phyloP scores from a whole-genome alignment of 1,140 invertebrate species.

The Sycophaga agraensis region DNA sequence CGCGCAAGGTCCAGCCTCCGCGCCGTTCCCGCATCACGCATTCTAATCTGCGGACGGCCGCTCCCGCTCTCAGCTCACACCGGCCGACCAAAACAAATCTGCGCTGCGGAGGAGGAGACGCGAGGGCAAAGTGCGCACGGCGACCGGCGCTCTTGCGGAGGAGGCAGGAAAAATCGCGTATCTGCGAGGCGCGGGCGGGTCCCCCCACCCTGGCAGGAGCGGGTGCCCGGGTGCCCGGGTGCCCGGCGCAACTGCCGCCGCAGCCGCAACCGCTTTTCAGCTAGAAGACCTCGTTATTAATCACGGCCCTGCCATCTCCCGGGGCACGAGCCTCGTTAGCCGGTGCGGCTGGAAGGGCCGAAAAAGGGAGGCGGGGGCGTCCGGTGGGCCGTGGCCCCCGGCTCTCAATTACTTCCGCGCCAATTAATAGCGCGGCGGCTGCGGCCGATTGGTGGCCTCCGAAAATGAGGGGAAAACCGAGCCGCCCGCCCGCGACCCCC shows the following conservation, averaged over 20 bases:
- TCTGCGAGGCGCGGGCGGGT: neutral
- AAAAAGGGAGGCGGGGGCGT: conserved; percentile 26
- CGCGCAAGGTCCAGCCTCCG: no score
- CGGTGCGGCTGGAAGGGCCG: conserved; percentile 18
- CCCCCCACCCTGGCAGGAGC: no score
- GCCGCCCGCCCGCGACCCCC: no score
- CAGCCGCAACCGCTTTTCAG: neutral
- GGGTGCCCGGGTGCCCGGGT: no score
- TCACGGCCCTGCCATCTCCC: conserved; percentile 51
- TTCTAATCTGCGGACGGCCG: no score
- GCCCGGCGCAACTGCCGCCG: no score
- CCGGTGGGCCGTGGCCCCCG: conserved; percentile 32
- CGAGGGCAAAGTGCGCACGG: neutral
- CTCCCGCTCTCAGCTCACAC: no score
- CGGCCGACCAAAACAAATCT: no score
- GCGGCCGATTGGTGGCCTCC: conserved; percentile 44
- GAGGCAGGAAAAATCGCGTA: conserved; percentile 11
- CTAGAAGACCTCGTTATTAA: conserved; percentile 53
- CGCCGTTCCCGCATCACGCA: no score
- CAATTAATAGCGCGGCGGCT: conserved; percentile 46
- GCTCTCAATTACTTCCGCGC: conserved; percentile 58
- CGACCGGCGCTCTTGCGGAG: no score
- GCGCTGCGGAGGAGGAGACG: neutral
- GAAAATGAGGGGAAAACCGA: no score
- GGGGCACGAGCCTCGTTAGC: conserved; percentile 53